Conservation (phyloP, 2,113 vertebrate species). For the Hippopotamus amphibius region DNA sequence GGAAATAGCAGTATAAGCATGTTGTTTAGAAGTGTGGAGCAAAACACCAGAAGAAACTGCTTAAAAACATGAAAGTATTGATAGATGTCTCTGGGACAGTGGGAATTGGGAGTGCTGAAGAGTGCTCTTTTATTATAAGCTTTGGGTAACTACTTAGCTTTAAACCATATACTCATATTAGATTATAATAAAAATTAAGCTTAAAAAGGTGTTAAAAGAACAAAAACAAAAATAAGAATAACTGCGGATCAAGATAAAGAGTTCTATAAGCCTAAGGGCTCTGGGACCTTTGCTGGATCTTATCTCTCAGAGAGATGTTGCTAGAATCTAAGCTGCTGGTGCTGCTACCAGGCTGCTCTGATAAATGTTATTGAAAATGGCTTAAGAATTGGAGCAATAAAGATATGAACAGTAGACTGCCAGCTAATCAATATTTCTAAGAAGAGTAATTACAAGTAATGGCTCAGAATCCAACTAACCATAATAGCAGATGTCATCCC, state of each 20-base stretch:
- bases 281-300: not conserved
- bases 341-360: not conserved
- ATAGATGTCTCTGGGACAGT: not conserved
- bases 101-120: not conserved
- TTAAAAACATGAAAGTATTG: fast-evolving
- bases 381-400: not conserved
- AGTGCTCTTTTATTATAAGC: not conserved
- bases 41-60: not conserved
- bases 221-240: not conserved
- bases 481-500: not conserved
- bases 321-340: too few relatives aligned
- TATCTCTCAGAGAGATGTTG: not conserved
- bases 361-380: not conserved
- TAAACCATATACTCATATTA: not conserved
- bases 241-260: not conserved
- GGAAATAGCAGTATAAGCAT: not conserved
- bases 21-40: not conserved
- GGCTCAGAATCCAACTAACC: not conserved
- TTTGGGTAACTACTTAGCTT: not conserved
- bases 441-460: not conserved
- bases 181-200: not conserved
- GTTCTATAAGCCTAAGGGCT: not conserved
- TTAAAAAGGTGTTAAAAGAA: not conserved
- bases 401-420: not conserved
- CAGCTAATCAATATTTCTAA: not conserved